Evolutionary conservation across 2,113 vertebrate species (phyloP).

Genomic region (Gavia stellata): DNA sequence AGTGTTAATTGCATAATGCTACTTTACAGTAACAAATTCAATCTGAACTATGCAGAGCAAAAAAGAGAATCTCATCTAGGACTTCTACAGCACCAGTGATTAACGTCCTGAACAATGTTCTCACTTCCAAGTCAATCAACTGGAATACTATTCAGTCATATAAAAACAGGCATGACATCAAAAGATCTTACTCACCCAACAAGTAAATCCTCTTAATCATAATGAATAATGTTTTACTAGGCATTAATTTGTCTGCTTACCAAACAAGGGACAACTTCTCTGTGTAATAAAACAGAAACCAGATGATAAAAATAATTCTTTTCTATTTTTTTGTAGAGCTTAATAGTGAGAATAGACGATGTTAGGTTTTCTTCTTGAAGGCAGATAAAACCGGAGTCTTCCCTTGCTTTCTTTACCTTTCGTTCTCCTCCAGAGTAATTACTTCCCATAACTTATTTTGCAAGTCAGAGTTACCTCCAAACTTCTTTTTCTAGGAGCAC

Average conservation of each 20-base stretch:
- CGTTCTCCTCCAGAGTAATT: not conserved
- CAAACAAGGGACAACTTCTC: not conserved
- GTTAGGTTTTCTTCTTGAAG: not conserved
- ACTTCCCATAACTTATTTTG: not conserved
- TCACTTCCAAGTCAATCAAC: not conserved
- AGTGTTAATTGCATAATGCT: not conserved
- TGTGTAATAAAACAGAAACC: not conserved
- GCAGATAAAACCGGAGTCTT: not conserved
- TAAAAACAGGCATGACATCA: not conserved
- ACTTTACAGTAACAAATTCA: not conserved
- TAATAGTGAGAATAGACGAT: not conserved
- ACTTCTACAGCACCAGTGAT: not conserved
- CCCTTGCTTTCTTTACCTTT: not conserved
- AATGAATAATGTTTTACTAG: not conserved
- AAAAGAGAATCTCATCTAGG: not conserved
- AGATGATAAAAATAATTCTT: not conserved
- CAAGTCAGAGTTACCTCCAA: not conserved
- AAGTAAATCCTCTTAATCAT: not conserved
- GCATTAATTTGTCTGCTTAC: not conserved
- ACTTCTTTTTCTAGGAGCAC: not conserved
- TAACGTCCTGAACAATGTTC: not conserved
- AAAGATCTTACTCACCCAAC: not conserved
- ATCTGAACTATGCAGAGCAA: not conserved
- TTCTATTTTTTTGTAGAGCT: not conserved
- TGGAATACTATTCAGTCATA: not conserved